Percentiles rank a stretch among this genome's conserved stretches.
These are phyloP conservation scores for Luffia ferchaultella DNA, from an alignment of 2,888 invertebrate species.

Conservation along the genomic window DNA sequence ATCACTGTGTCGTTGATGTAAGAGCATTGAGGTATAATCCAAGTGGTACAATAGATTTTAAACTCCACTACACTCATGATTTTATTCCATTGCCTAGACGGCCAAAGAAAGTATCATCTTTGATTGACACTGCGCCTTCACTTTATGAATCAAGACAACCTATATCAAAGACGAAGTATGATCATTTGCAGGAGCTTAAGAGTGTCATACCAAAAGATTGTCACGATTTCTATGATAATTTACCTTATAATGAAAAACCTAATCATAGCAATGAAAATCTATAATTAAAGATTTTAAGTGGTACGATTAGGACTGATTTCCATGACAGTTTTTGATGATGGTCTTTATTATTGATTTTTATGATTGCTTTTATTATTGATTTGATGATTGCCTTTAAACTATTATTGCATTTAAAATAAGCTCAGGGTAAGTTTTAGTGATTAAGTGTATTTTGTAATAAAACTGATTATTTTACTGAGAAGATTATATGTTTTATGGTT, in stretches of 20 bases:
- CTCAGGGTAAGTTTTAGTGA: too few species aligned
- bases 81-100: slow-evolving; percentile 11
- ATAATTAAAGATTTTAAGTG: neutral
- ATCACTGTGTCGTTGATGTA: slow-evolving; percentile 12
- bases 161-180: slow-evolving; percentile 8
- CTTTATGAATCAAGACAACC: slow-evolving; percentile 7
- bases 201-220: slow-evolving; percentile 13
- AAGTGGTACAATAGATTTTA: slow-evolving; percentile 12
- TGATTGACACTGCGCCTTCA: slow-evolving; percentile 1
- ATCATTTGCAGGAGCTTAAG: slow-evolving; percentile 14
- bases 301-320: neutral
- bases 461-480: neutral
- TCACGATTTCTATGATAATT: slow-evolving; percentile 13
- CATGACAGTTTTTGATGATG: neutral
- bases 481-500: neutral
- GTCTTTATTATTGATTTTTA: neutral
- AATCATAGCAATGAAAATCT: neutral
- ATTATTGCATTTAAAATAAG: neutral
- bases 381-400: neutral
- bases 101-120: slow-evolving; percentile 9
- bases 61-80: slow-evolving; percentile 9
- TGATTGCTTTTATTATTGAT: neutral
- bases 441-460: too few species aligned
- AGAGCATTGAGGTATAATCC: slow-evolving; percentile 14
- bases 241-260: slow-evolving; percentile 6